These are phyloP conservation scores for Melierax canorus DNA, from an alignment of 2,113 vertebrate genomes.

Conservation along the genomic window DNA sequence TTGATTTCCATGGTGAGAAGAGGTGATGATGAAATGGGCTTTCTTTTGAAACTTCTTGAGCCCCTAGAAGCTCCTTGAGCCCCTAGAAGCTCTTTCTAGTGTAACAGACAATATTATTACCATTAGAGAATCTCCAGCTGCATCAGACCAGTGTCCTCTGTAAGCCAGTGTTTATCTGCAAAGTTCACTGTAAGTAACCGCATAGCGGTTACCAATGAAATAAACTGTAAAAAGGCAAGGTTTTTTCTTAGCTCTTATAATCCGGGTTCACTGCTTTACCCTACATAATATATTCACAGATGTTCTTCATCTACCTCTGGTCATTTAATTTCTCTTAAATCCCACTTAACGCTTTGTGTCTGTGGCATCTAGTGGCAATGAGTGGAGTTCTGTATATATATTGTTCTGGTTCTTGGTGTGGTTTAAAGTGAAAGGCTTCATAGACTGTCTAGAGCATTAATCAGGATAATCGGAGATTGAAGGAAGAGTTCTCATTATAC, in stretches of 20 bases:
- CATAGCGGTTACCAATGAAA: not conserved
- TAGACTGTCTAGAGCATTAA: not conserved
- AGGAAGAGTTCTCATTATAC: not conserved
- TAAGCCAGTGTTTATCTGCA: not conserved
- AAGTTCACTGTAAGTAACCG: not conserved
- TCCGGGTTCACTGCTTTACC: not conserved
- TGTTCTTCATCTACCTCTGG: not conserved
- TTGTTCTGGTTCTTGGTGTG: not conserved
- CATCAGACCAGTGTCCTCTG: not conserved
- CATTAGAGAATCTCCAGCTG: not conserved
- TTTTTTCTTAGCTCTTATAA: not conserved
- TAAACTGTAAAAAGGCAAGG: not conserved
- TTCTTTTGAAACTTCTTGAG: not conserved
- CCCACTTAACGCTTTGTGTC: not conserved
- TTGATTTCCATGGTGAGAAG: not conserved
- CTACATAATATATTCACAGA: not conserved
- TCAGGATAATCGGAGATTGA: not conserved
- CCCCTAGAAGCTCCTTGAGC: not conserved
- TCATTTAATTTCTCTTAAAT: not conserved
- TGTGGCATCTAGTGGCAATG: not conserved
- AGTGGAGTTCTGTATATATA: not conserved
- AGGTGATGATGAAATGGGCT: not conserved
- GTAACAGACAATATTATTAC: not conserved
- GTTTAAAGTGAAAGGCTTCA: not conserved
- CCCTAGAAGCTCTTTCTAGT: not conserved